Evolutionary conservation across 2,797 vertebrate species (phyloP).

Genomic region (Ispidina lecontei): DNA sequence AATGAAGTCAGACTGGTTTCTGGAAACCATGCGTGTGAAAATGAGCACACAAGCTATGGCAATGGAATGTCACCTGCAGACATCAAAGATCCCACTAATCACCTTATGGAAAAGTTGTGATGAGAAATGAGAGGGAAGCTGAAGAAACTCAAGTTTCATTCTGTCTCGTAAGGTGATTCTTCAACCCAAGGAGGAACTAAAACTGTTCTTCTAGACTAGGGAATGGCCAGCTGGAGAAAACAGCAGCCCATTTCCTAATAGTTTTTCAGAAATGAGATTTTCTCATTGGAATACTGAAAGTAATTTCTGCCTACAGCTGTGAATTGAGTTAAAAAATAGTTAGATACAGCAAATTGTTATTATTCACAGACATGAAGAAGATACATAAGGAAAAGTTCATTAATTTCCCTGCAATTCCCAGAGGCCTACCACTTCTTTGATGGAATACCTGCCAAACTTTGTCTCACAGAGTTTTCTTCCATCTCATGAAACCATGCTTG

Average conservation of each 20-base stretch:
- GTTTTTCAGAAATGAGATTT: neutral
- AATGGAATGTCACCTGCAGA: neutral
- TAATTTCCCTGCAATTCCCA: conserved; percentile 46
- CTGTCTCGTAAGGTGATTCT: neutral
- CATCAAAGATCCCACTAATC: neutral
- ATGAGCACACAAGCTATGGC: fast-evolving
- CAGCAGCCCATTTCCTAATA: neutral
- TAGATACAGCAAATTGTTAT: conserved; percentile 9
- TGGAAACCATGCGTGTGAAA: neutral
- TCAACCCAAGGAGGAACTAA: neutral
- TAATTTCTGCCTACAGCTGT: neutral
- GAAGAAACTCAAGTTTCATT: neutral
- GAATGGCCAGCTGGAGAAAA: neutral
- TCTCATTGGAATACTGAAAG: neutral
- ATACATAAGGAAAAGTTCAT: conserved; percentile 36
- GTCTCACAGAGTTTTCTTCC: neutral
- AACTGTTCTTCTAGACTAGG: neutral
- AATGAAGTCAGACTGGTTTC: neutral
- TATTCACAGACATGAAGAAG: conserved; percentile 24
- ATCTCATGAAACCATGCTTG: neutral
- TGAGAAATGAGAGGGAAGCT: neutral
- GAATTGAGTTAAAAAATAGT: neutral
- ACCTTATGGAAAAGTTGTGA: neutral
- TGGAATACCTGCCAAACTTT: conserved; percentile 26
- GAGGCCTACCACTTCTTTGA: neutral